Base-by-base conservation (phyloP, 2,113 vertebrate species). In the Electrona antarctica region DNA sequence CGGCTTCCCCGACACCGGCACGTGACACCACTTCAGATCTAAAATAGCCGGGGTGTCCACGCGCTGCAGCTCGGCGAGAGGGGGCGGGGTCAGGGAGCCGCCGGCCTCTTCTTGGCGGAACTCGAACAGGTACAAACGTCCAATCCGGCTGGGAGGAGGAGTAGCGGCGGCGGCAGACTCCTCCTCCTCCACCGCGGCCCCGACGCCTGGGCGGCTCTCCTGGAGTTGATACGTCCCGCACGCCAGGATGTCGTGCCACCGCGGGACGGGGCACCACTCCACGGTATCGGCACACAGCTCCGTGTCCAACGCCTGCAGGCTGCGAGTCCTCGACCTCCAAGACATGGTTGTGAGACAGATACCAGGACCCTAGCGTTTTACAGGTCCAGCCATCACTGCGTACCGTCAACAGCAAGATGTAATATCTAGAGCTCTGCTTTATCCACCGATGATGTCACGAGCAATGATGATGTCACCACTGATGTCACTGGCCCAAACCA, bases 11-110 rank as follows among this genome's bases (percentile, higher is more conserved):
- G 90, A 92, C 64, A 98, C 71, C 0, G 91, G 94, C 48, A 96
- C 0, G 0, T 96, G 97, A 81, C 97, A 99, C 97, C 97, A 98
- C 89, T 98, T 98, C 73, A 98, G 85, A 86, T 98, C 97, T 71
- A 98, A 90, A 83, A 97, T 85, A 8, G 96, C 98, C 0, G 93
- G 69, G 0, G 93, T 96, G 69, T 98, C 95, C 3, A 93, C 88
- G 60, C 93, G 93, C 64, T 97, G 96, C 21, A 97, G 76, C 73
- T 99, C 96, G 0, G 79, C 90, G 60, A 99, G 91, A n/a, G n/a
- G n/a, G 0, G 94, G 95, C 6, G 91, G 85, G 45, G 48, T 79
- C 63, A 76, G 84, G 0, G 84, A 60, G 60, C 73, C 84, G n/a
- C n/a, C n/a, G n/a, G n/a, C n/a, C n/a, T n/a, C n/a, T 3, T 94